Base-by-base conservation (phyloP, 2,888 invertebrate species). In the Mimas tiliae region DNA sequence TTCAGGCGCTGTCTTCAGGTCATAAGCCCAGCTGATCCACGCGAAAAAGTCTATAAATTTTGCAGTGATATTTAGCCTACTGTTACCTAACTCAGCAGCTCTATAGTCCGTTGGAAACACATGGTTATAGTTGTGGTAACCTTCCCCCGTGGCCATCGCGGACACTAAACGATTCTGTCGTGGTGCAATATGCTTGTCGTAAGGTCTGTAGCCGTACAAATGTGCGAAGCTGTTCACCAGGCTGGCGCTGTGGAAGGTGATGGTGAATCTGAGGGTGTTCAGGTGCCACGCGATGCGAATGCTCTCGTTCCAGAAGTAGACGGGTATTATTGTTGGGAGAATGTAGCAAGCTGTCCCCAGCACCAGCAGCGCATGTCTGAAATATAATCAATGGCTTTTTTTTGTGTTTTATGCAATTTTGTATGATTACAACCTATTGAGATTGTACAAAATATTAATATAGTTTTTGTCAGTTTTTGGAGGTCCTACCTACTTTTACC, bases 201-300 rank as follows among this genome's bases (percentile, higher is more conserved):
- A 89, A 38, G 89, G 88, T 55, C 79, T 82, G 66, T 81, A 75
- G 14, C 89, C 90, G 82, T 82, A 88, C 58, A 79, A 72, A 80
- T 95, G 95, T n/a, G 95, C 95, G 0, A 92, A 93, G 72, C 94
- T 94, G 85, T 95, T 95, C 19, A 95, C 42, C 45, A 21, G 45
- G 8, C 38, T 12, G 11, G 6, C 14, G 6, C 12, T 12, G 21
- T 62, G 16, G 42, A 95, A 87, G 1, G 89, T 89, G 67, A 92
- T 78, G 19, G 88, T 84, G 80, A 95, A 95, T 16, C 95, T 89
- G 19, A 95, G 75, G 58, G 91, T 87, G 14, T 64, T 66, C 0
- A 87, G 77, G 66, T 85, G 84, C 83, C 83, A 87, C 0, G 87
- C 74, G 70, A 81, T 81, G 58, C 34, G 68, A 42, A 82, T 81